Conservation (phyloP, 2,888 invertebrate species). For the Patella depressa region DNA sequence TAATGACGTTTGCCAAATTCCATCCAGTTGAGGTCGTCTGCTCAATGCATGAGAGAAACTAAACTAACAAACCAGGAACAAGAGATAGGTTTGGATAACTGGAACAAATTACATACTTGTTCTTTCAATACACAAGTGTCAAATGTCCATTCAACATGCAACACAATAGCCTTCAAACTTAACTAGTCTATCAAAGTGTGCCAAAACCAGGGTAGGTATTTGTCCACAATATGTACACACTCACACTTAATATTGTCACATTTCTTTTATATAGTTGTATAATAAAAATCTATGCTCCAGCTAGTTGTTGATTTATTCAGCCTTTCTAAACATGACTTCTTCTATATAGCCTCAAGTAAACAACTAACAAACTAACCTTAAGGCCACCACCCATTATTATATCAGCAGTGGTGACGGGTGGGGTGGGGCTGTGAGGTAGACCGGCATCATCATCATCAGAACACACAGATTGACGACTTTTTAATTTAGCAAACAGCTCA, state of each 20-base stretch:
- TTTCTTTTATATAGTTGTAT: neutral
- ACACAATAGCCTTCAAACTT: too few species aligned
- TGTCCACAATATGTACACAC: neutral
- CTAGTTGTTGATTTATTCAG: slow-evolving; percentile 17
- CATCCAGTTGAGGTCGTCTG: too few species aligned
- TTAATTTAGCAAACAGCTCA: slow-evolving; percentile 57
- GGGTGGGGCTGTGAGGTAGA: slow-evolving; percentile 42
- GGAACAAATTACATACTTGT: too few species aligned
- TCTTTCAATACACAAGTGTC: too few species aligned
- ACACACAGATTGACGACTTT: slow-evolving; percentile 47
- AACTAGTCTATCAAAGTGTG: too few species aligned
- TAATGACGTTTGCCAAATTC: too few species aligned
- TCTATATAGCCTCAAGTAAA: too few species aligned
- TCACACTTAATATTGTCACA: neutral
- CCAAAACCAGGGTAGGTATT: neutral
- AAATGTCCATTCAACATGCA: too few species aligned
- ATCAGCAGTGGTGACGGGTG: slow-evolving; percentile 40
- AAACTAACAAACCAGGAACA: too few species aligned
- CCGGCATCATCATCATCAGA: slow-evolving; percentile 56
- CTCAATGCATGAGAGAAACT: too few species aligned
- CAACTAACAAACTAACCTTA: slow-evolving; percentile 33
- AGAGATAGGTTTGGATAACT: too few species aligned
- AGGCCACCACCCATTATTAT: slow-evolving; percentile 40
- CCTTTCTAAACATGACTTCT: too few species aligned
- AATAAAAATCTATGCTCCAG: slow-evolving; percentile 13